Evolutionary conservation across 2,113 vertebrate species (phyloP), one percentile per base, ranked within the genome.

Genomic region (Lampris megalopsis): DNA sequence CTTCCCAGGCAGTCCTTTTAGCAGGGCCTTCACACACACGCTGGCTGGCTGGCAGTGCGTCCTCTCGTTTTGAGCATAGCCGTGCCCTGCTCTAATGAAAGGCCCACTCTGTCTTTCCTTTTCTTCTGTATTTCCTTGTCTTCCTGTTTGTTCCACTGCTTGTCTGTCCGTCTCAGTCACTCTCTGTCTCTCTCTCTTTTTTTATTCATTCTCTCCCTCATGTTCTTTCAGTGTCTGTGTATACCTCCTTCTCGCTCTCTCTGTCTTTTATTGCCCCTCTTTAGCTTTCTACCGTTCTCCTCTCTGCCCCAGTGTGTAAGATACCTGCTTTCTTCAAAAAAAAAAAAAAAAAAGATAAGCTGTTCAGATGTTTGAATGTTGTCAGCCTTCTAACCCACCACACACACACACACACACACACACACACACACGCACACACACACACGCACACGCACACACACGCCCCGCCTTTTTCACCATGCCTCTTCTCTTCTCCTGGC

Each of bases 401-500:
- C 78, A 78, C 69, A 88, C 89, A 85, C 80, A 35, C 63, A 45
- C 64, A 8, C 63, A 11, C 63, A 1, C 47, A 50, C 50, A 53
- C 50, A 53, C 50, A n/a, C 50, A 53, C 50, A 53, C 50, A 53
- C 50, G n/a, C 50, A 40, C 79, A 77, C 71, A 88, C 88, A 92
- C 86, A 71, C 80, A 58, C 63, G 3, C 75, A 40, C 76, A 79
- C 36, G 38, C 56, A 53, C 50, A 53, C 50, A 53, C 50, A 37
- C 35, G 3, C 56, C 66, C 24, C 57, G 9, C 65, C 43, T 79
- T 88, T 89, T 93, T 94, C 92, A 92, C 91, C 93, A 81, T 94
- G 88, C 92, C 84, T 95, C 80, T 94, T 91, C 83, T 92, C 89
- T 88, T 93, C 80, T 93, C 91, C 92, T 90, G 75, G 90, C 91